A percentile compares a stretch with the other conserved stretches of the same genome.
These are phyloP conservation scores for Thaumetopoea pityocampa DNA, from an alignment of 1,140 invertebrate species.

Conservation along the genomic window DNA sequence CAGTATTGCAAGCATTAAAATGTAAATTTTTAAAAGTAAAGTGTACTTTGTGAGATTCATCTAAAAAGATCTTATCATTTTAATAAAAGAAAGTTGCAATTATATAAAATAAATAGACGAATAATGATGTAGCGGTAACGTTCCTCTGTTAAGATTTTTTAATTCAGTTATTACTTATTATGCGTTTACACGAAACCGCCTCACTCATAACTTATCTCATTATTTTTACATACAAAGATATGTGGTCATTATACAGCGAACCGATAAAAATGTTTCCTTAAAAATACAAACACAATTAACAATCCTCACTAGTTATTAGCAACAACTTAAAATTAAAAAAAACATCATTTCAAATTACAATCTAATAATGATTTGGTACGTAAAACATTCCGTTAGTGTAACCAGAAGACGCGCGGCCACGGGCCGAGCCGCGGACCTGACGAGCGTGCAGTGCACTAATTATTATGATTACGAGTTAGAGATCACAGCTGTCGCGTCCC, in stretches of 20 bases:
- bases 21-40: slow-evolving; percentile 41
- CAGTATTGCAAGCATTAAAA: slow-evolving; percentile 43
- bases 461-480: slow-evolving; percentile 68
- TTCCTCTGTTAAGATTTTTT: slow-evolving; percentile 2
- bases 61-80: slow-evolving; percentile 44
- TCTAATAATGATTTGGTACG: slow-evolving; percentile 71
- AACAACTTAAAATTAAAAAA: slow-evolving; percentile 63
- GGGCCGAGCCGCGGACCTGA: slow-evolving; percentile 36
- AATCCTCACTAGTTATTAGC: slow-evolving; percentile 62
- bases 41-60: slow-evolving; percentile 38
- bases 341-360: slow-evolving; percentile 56
- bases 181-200: slow-evolving; percentile 11
- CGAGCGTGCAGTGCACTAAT: slow-evolving; percentile 64
- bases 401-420: slow-evolving; percentile 67
- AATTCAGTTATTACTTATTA: background rate
- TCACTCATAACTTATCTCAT: slow-evolving; percentile 19
- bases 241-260: slow-evolving; percentile 30
- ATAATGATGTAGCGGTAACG: slow-evolving; percentile 37
- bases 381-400: slow-evolving; percentile 69
- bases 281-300: slow-evolving; percentile 72
- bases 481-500: slow-evolving; percentile 72
- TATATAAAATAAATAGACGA: slow-evolving; percentile 34
- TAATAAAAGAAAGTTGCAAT: slow-evolving; percentile 36
- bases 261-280: slow-evolving; percentile 41
- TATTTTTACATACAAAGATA: slow-evolving; percentile 34